A percentile compares a stretch with the other conserved stretches of the same genome.
These are phyloP conservation scores for Nansenia antarctica DNA, from an alignment of 2,113 vertebrate species.

Conservation along the genomic window DNA sequence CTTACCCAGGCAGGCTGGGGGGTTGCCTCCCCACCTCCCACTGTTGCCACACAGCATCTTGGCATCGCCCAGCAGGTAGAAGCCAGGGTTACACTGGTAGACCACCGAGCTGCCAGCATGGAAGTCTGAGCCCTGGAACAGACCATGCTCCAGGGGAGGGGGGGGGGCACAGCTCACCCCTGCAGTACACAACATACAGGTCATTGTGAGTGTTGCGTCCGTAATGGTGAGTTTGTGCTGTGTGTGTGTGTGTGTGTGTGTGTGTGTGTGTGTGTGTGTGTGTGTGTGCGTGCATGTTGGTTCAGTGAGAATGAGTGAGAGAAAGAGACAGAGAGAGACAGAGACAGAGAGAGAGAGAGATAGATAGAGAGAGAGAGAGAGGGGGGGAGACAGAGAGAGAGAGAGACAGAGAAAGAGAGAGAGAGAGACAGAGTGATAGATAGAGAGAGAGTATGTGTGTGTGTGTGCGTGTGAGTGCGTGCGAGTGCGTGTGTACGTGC, in stretches of 20 bases:
- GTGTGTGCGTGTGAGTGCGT: not conserved
- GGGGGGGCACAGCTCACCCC: constrained; percentile 91
- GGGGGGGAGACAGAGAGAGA: no score
- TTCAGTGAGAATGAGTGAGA: not conserved
- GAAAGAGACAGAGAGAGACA: no score
- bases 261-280: not conserved
- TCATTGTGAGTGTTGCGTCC: not conserved
- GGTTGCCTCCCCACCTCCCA: constrained; percentile 89
- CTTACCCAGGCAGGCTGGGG: constrained; percentile 90
- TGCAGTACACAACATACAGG: constrained; percentile 43
- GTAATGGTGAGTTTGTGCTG: not conserved
- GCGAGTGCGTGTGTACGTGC: not conserved
- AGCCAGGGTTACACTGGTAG: constrained; percentile 90
- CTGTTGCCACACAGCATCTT: constrained; percentile 87
- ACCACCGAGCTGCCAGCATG: constrained; percentile 84
- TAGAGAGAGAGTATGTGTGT: not conserved
- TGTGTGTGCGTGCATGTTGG: not conserved
- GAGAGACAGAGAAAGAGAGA: not conserved
- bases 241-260: not conserved
- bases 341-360: no score
- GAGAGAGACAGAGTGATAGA: no score
- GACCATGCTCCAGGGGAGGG: constrained; percentile 85
- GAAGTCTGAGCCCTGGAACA: constrained; percentile 84
- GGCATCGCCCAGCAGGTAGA: constrained; percentile 91
- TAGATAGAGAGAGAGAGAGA: no score